Conservation (phyloP, 2,888 invertebrate species). For the Anaspis maculata region DNA sequence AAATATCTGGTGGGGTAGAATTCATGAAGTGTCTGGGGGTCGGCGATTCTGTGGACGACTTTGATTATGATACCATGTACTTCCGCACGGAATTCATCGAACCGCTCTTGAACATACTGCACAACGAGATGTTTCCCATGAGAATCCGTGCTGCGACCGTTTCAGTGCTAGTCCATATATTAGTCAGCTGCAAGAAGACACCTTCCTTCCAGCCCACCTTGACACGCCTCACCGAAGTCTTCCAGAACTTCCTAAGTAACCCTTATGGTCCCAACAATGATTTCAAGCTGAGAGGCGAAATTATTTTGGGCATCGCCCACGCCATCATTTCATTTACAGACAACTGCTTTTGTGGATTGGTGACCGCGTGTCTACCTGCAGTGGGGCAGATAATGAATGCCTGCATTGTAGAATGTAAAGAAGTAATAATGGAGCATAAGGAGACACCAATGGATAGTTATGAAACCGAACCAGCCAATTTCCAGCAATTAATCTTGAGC, state of each 20-base stretch:
- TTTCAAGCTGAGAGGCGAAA: constrained; percentile 21
- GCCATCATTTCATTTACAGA: constrained; percentile 9
- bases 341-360: constrained; percentile 9
- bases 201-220: constrained; percentile 6
- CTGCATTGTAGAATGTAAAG: constrained; percentile 21
- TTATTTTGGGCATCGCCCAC: constrained; percentile 16
- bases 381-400: constrained; percentile 22
- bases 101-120: constrained; percentile 17
- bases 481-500: constrained; percentile 16
- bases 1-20: constrained; percentile 16
- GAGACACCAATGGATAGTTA: constrained; percentile 16
- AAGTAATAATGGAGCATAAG: constrained; percentile 16
- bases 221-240: constrained; percentile 9
- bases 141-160: constrained; percentile 8
- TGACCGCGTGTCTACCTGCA: constrained; percentile 17
- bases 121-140: constrained; percentile 12
- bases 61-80: constrained; percentile 9
- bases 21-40: constrained; percentile 20
- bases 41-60: constrained; percentile 11
- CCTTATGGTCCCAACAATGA: constrained; percentile 18
- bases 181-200: constrained; percentile 8
- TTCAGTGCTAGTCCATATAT: constrained; percentile 11
- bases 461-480: constrained; percentile 20
- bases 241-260: constrained; percentile 16
- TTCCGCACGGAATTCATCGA: constrained; percentile 20